phyloP scores from a whole-genome alignment of 1,140 invertebrate species.

The Tachypleus tridentatus region DNA sequence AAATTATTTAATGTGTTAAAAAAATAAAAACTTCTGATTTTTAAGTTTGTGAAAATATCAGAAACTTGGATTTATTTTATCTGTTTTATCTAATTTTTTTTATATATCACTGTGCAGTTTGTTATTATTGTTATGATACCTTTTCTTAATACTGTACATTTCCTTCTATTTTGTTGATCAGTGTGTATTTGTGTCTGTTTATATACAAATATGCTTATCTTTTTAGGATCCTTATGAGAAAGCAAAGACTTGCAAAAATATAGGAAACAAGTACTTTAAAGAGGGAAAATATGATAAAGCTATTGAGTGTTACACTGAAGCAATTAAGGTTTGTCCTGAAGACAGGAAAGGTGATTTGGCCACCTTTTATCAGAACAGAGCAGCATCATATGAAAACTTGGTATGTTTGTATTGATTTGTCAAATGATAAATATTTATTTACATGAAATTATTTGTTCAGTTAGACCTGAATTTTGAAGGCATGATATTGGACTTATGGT shows the following conservation, averaged over 20 bases:
- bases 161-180: too few species aligned
- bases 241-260: conserved; percentile 62
- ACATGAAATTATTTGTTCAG: too few species aligned
- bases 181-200: not conserved
- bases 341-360: conserved; percentile 60
- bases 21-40: too few species aligned
- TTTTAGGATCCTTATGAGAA: conserved; percentile 49
- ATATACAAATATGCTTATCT: conserved; percentile 7
- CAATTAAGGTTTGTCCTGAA: conserved; percentile 67
- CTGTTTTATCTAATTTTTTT: not conserved
- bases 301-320: conserved; percentile 72
- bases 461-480: too few species aligned
- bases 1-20: too few species aligned
- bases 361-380: conserved; percentile 90
- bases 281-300: conserved; percentile 76
- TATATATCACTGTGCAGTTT: not conserved
- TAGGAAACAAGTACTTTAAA: conserved; percentile 79
- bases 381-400: conserved; percentile 85
- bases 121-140: not conserved
- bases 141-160: too few species aligned
- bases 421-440: conserved; percentile 5
- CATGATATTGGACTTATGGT: too few species aligned
- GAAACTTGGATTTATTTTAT: too few species aligned
- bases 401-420: conserved; percentile 34
- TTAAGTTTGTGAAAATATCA: too few species aligned